These are phyloP conservation scores for Dicaeum eximium DNA, from an alignment of 2,113 vertebrate genomes.

Conservation along the genomic window DNA sequence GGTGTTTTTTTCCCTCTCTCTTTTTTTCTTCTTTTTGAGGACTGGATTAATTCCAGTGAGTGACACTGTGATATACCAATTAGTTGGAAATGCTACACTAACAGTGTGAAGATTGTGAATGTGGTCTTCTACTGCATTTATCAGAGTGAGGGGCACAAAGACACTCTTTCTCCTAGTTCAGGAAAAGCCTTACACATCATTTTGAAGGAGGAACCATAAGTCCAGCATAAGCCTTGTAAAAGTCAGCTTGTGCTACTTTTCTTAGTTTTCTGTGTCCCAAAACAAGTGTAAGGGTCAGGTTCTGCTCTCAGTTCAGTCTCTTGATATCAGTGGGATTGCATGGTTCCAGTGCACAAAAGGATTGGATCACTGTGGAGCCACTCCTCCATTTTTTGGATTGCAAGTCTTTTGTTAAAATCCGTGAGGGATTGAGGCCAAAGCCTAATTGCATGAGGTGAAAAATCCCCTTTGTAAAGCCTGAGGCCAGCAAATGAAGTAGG, in stretches of 20 bases:
- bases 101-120: background rate
- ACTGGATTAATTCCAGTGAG: constrained; percentile 44
- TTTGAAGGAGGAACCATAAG: background rate
- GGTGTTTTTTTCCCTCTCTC: background rate
- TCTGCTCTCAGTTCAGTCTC: background rate
- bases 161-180: background rate
- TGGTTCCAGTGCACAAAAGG: background rate
- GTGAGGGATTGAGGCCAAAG: background rate
- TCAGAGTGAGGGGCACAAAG: background rate
- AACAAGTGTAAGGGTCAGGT: background rate
- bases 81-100: constrained; percentile 13
- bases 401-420: background rate
- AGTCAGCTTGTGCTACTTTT: background rate
- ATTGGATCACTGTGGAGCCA: background rate
- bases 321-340: background rate
- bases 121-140: background rate
- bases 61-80: background rate
- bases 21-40: constrained; percentile 14
- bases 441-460: background rate
- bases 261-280: background rate
- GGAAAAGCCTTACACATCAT: background rate
- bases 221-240: background rate
- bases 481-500: background rate
- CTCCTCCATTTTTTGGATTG: background rate
- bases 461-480: background rate